These are phyloP conservation scores for Blastobasis adustella DNA, from an alignment of 2,888 invertebrate species.

Conservation along the genomic window DNA sequence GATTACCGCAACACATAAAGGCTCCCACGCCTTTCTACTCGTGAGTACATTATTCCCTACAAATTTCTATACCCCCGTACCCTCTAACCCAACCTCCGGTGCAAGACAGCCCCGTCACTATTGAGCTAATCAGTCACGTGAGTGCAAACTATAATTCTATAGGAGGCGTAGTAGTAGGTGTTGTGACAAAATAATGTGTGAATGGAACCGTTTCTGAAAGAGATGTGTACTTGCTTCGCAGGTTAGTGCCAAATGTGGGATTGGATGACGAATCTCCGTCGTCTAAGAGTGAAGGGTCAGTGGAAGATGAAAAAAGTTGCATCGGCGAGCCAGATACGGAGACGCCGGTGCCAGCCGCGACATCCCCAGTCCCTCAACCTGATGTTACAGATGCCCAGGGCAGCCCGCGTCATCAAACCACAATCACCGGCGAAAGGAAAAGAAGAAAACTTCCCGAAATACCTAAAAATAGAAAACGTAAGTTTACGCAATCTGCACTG, in stretches of 20 bases:
- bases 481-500: conserved; percentile 38
- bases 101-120: background rate
- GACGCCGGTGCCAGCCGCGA: conserved; percentile 23
- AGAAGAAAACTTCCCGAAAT: conserved; percentile 92
- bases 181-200: background rate
- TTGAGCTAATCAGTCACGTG: conserved; percentile 26
- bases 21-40: conserved; percentile 90
- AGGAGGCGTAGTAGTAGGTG: background rate
- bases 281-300: conserved; percentile 82
- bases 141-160: conserved; percentile 1
- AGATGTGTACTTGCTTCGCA: conserved; percentile 34
- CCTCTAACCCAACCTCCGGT: background rate
- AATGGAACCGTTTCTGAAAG: too few species aligned
- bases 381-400: conserved; percentile 42
- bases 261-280: conserved; percentile 89
- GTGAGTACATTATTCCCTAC: conserved; percentile 77
- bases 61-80: background rate
- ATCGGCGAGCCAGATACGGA: conserved; percentile 70
- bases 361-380: conserved; percentile 38
- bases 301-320: conserved; percentile 76
- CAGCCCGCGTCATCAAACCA: conserved; percentile 53
- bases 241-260: conserved; percentile 88
- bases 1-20: conserved; percentile 85
- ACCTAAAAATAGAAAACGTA: conserved; percentile 91
- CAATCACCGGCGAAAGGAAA: conserved; percentile 76